These are phyloP conservation scores for Drosophila villosipedis DNA, from an alignment of 2,888 invertebrate species.

Conservation along the genomic window DNA sequence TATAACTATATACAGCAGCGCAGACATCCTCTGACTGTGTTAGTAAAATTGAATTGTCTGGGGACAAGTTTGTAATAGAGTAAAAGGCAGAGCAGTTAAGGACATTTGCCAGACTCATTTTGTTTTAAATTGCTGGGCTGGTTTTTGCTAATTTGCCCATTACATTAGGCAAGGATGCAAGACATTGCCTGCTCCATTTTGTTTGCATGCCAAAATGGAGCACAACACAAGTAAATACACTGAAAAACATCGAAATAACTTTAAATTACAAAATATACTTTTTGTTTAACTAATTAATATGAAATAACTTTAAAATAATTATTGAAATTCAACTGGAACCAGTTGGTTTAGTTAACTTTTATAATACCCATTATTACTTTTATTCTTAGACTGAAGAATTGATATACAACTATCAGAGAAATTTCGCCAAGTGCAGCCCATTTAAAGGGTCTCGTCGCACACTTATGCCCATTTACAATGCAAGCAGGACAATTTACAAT, in stretches of 20 bases:
- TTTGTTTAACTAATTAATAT: neutral
- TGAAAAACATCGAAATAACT: neutral
- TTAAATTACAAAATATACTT: neutral
- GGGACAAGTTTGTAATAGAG: constrained; percentile 74
- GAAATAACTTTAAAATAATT: neutral
- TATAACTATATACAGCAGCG: constrained; percentile 1
- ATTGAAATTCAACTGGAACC: neutral
- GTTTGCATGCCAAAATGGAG: constrained; percentile 33
- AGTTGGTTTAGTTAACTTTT: neutral
- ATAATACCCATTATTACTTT: too few relatives aligned
- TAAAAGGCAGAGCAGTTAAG: constrained; percentile 65
- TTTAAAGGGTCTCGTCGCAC: constrained; percentile 43
- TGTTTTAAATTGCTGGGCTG: constrained; percentile 73
- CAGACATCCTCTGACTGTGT: constrained; percentile 42
- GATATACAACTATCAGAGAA: neutral
- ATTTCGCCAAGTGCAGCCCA: constrained; percentile 49
- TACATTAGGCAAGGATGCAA: constrained; percentile 50
- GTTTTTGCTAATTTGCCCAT: constrained; percentile 79
- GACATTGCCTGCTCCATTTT: constrained; percentile 11
- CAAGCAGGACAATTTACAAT: constrained; percentile 79
- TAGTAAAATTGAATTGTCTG: constrained; percentile 79
- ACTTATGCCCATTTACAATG: constrained; percentile 73
- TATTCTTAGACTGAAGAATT: neutral
- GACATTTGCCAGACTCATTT: constrained; percentile 58
- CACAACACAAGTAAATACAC: constrained; percentile 16